Percentiles rank a stretch among this genome's conserved stretches.
Conservation (phyloP, 1,140 invertebrate genomes). For the Nymphalis io region DNA sequence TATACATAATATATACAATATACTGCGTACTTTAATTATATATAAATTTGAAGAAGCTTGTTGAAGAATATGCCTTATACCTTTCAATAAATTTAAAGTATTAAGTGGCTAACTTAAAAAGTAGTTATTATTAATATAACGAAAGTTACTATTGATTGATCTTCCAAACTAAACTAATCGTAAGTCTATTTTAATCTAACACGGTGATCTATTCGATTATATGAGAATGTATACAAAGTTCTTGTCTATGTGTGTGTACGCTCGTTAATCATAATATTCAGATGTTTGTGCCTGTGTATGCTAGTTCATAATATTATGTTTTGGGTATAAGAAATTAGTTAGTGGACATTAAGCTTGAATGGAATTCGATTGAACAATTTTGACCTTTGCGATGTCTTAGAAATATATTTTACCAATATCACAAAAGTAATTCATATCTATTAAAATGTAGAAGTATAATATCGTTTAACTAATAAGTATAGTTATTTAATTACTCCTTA, state of each 20-base stretch:
- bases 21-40: too few relatives aligned
- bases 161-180: conserved; percentile 40
- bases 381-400: conserved; percentile 17
- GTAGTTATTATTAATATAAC: background rate
- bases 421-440: too few relatives aligned
- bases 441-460: too few relatives aligned
- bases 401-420: background rate
- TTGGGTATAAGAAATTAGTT: conserved; percentile 81
- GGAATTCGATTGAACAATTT: conserved; percentile 32
- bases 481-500: too few relatives aligned
- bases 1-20: too few relatives aligned
- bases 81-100: too few relatives aligned
- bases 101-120: too few relatives aligned
- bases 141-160: conserved; percentile 54
- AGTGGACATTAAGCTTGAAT: conserved; percentile 78
- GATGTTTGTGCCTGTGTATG: conserved; percentile 77
- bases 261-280: conserved; percentile 79
- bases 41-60: too few relatives aligned
- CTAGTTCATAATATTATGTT: conserved; percentile 78
- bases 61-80: too few relatives aligned
- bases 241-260: conserved; percentile 63
- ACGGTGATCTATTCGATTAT: conserved; percentile 71
- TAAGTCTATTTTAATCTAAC: conserved; percentile 64
- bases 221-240: conserved; percentile 48
- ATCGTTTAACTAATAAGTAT: too few relatives aligned